phyloP scores from a whole-genome alignment of 2,797 vertebrate species.

The Heterohyrax brucei region DNA sequence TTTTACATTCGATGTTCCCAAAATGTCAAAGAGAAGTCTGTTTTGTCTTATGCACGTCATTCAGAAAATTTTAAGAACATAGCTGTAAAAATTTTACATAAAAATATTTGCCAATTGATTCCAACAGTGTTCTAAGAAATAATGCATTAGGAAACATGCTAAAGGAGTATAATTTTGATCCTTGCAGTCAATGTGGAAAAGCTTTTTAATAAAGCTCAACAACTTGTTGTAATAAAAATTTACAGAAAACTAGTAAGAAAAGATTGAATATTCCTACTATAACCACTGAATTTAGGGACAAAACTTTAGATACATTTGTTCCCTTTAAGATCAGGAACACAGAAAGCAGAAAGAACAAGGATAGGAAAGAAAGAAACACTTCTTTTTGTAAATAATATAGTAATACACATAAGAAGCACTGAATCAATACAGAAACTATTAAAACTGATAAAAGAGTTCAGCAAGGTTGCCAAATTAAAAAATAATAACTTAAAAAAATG shows the following conservation, averaged over 20 bases:
- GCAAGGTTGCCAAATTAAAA: not conserved
- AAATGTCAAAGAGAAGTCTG: not conserved
- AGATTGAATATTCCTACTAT: not conserved
- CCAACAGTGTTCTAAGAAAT: not conserved
- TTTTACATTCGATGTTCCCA: not conserved
- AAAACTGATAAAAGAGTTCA: not conserved
- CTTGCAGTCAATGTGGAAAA: not conserved
- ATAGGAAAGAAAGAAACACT: not conserved
- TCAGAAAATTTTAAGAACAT: not conserved
- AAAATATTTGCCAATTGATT: not conserved
- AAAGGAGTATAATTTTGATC: not conserved
- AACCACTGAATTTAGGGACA: not conserved
- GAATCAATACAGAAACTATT: not conserved
- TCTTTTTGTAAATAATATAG: not conserved
- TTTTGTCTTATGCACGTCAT: not conserved
- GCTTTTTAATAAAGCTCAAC: not conserved
- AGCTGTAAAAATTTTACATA: constrained; percentile 2
- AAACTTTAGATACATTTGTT: not conserved
- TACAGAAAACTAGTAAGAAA: not conserved
- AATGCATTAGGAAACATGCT: not conserved
- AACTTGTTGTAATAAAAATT: not conserved
- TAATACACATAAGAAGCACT: not conserved
- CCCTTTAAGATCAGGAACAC: not conserved
- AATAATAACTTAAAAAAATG: not conserved
- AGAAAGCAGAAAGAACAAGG: too few species aligned